These are phyloP conservation scores for Nannoperca australis DNA, from an alignment of 2,797 vertebrate genomes.

Conservation along the genomic window DNA sequence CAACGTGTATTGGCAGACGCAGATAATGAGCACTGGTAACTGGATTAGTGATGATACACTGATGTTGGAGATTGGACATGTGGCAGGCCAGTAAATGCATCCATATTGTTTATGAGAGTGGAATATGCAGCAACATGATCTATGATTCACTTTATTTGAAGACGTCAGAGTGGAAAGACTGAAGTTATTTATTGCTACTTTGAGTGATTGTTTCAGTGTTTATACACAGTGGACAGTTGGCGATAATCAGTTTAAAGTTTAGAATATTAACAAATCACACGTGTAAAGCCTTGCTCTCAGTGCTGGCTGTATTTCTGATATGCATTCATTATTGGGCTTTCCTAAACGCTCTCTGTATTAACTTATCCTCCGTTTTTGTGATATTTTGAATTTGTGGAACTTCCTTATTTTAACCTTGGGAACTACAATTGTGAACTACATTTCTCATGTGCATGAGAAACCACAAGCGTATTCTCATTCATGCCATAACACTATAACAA, in stretches of 20 bases:
- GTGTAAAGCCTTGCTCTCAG: neutral
- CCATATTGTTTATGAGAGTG: constrained; percentile 61
- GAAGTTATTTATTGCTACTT: constrained; percentile 21
- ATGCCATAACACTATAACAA: neutral
- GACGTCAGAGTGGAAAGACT: neutral
- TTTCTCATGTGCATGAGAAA: neutral
- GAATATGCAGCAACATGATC: constrained; percentile 65
- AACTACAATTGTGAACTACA: neutral
- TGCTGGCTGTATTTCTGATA: neutral
- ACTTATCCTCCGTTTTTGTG: too few species aligned
- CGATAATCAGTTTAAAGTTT: too few species aligned
- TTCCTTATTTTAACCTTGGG: too few species aligned
- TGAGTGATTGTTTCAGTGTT: neutral
- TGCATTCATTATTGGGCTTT: too few species aligned
- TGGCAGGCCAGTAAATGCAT: constrained; percentile 58
- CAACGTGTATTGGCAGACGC: constrained; percentile 70
- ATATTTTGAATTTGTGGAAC: neutral
- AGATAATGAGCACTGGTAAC: constrained; percentile 75
- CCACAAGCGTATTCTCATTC: neutral
- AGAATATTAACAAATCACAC: neutral
- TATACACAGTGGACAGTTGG: neutral
- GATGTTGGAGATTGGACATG: constrained; percentile 67
- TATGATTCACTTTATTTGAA: constrained; percentile 5
- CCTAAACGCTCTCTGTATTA: too few species aligned
- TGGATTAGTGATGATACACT: constrained; percentile 77